These are phyloP conservation scores for Hirudo medicinalis DNA, from an alignment of 1,140 invertebrate species.

Conservation along the genomic window DNA sequence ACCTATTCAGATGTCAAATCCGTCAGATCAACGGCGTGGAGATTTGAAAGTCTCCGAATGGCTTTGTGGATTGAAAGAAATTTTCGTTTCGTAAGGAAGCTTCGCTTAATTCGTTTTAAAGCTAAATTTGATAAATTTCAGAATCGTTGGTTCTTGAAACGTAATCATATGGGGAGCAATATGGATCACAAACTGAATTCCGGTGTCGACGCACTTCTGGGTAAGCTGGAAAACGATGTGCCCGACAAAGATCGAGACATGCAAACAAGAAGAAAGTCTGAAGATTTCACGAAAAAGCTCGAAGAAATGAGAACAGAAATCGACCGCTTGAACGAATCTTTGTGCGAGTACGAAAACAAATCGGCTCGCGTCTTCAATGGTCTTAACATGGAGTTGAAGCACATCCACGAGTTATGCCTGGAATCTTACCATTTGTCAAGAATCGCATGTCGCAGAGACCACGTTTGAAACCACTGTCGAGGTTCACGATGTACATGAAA, in stretches of 20 bases:
- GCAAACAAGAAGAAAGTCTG: constrained; percentile 1
- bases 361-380: not conserved
- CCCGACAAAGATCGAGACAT: constrained; percentile 4
- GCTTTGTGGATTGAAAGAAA: constrained; percentile 18
- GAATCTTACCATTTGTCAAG: constrained; percentile 12
- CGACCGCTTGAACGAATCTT: not conserved
- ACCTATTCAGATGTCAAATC: constrained; percentile 16
- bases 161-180: not conserved
- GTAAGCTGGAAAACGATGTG: not conserved
- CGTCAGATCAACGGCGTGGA: constrained; percentile 12
- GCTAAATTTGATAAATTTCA: constrained; percentile 5
- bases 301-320: constrained; percentile 9
- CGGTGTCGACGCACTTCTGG: not conserved
- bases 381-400: constrained; percentile 7
- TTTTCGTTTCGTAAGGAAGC: not conserved
- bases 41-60: constrained; percentile 14
- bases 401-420: constrained; percentile 14
- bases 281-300: not conserved
- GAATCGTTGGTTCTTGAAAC: constrained; percentile 17
- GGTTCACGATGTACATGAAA: too few species aligned
- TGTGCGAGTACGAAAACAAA: constrained; percentile 6
- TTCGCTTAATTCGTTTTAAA: not conserved
- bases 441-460: constrained; percentile 5
- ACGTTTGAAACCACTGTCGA: too few species aligned
- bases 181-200: not conserved